Base-by-base conservation (phyloP, 2,888 invertebrate species). In the Machimus rusticus region DNA sequence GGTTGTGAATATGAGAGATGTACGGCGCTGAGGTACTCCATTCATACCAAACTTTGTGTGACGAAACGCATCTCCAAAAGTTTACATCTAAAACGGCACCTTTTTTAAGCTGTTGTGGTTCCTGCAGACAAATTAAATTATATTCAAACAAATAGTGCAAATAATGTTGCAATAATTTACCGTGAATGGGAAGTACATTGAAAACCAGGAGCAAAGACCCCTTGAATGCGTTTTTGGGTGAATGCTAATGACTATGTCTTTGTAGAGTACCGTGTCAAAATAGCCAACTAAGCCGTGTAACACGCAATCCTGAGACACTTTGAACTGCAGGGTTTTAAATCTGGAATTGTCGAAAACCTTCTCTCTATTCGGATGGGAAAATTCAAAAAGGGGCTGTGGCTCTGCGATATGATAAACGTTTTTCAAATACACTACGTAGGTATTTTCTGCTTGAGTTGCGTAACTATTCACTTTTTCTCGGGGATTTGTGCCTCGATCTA, bases 161-260 rank as follows among this genome's bases (percentile, higher is more conserved):
- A 78, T 87, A 46, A 37, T 76, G 88, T 85, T 12, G 82, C 51
- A 55, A 88, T 28, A 74, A 74, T 12, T 46, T 93, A 97, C 97
- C 93, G 94, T 94, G 77, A 98, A 94, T 9, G 99, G 99, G 91
- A 99, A 98, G 90, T 97, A 97, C 89, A 99, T 97, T 6, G 99
- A 99, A 92, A 99, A 99, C 99, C 99, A 99, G 89, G 98, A 98
- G 91, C 98, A 97, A 98, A 99, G 98, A 90, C 97, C 97, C 0
- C 94, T 94, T 28, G 98, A 98, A 92, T 98, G 97, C 0, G 97
- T 97, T 77, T 95, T 94, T 1, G 99, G 99, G 90, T 97, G 95
- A 90, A 98, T 99, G 92, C 99, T 99, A 79, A 99, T 93, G 90
- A 93, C 95, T 87, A 98, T 95, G 90, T 97, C 95, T 89, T 96